Evolutionary conservation across 2,888 invertebrate genomes (phyloP).

Genomic region (Agrotis puta): DNA sequence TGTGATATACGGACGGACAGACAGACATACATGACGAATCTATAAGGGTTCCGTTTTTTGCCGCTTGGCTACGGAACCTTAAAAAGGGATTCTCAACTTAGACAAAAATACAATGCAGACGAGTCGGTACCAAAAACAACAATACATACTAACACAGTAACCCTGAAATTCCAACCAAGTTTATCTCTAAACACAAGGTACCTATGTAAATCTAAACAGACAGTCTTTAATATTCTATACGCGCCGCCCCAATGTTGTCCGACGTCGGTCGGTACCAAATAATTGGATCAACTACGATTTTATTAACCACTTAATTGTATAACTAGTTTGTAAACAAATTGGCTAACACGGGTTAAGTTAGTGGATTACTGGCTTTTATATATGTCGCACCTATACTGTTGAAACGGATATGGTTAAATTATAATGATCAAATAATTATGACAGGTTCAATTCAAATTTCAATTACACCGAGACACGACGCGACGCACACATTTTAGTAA

Average conservation of each 20-base stretch:
- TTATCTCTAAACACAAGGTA: slow-evolving; percentile 40
- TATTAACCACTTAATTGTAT: slow-evolving; percentile 64
- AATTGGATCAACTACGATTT: slow-evolving; percentile 63
- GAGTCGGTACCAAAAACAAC: background rate
- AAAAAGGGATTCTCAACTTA: too few species aligned
- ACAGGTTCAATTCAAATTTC: too few species aligned
- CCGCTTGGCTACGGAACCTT: too few species aligned
- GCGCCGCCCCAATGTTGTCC: slow-evolving; percentile 41
- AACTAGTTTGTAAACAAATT: slow-evolving; percentile 63
- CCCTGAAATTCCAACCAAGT: slow-evolving; percentile 33
- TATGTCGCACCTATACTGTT: slow-evolving; percentile 18
- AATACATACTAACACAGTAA: slow-evolving; percentile 11
- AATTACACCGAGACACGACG: too few species aligned
- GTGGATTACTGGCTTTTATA: slow-evolving; percentile 44
- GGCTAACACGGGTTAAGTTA: slow-evolving; percentile 57
- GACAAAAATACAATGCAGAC: too few species aligned
- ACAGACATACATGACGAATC: too few species aligned
- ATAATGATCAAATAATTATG: background rate
- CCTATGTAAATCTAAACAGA: slow-evolving; percentile 41
- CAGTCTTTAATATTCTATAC: slow-evolving; percentile 59
- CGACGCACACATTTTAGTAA: too few species aligned
- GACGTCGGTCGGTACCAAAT: slow-evolving; percentile 56
- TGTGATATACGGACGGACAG: too few species aligned
- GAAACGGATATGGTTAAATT: slow-evolving; percentile 8
- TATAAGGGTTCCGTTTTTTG: too few species aligned